Conservation (phyloP, 2,113 vertebrate genomes). For the Calidris pugnax region DNA sequence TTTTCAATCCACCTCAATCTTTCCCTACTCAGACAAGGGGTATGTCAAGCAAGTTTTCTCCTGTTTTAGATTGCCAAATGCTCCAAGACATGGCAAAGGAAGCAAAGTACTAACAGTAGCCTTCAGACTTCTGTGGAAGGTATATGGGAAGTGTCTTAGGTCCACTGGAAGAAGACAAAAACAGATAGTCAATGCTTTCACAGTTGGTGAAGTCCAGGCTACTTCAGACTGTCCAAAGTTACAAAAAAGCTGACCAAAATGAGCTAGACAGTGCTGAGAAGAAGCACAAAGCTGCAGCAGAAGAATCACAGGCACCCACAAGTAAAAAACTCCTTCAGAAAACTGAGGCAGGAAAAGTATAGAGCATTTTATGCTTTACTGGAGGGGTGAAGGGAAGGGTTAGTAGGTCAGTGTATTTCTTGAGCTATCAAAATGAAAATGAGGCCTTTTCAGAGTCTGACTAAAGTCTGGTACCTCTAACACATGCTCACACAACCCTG, state of each 20-base stretch:
- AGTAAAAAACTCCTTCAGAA: background rate
- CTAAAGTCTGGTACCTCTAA: background rate
- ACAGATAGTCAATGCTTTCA: background rate
- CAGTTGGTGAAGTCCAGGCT: background rate
- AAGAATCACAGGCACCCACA: background rate
- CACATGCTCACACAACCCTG: background rate
- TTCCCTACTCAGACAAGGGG: background rate
- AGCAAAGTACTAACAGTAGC: background rate
- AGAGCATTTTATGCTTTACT: background rate
- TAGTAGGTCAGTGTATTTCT: background rate
- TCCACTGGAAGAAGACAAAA: background rate
- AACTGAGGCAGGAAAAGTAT: background rate
- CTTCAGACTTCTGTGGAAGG: background rate
- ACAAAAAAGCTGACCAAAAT: background rate
- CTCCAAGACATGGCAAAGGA: background rate
- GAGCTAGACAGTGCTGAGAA: background rate
- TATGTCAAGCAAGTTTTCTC: background rate
- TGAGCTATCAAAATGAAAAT: background rate
- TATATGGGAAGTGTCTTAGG: background rate
- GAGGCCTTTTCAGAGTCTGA: background rate
- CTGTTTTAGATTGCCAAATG: background rate
- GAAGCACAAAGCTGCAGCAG: background rate
- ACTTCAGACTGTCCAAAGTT: background rate
- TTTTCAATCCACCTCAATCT: background rate
- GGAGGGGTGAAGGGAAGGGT: rapidly evolving